phyloP scores from a whole-genome alignment of 2,797 vertebrate genomes.

The Luscinia megarhynchos region DNA sequence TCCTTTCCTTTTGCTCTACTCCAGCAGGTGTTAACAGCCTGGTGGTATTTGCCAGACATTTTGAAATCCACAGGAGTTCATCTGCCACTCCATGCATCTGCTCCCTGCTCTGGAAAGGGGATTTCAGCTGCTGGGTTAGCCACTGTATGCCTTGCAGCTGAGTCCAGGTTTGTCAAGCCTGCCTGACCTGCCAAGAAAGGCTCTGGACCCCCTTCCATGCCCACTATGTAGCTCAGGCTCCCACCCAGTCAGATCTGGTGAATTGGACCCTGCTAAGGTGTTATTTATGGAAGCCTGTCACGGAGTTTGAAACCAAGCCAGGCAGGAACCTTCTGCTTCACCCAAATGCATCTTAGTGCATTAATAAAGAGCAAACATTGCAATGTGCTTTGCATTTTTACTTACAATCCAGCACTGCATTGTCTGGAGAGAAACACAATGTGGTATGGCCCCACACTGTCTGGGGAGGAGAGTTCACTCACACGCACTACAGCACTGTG shows the following conservation, averaged over 20 bases:
- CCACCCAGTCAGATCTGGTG: background rate
- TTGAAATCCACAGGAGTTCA: background rate
- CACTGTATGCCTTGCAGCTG: background rate
- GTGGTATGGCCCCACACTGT: background rate
- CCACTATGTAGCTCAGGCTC: background rate
- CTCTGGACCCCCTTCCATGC: background rate
- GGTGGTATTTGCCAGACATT: background rate
- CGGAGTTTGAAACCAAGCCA: slow-evolving; percentile 23
- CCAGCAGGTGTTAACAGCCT: background rate
- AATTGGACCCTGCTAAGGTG: background rate
- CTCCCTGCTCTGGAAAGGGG: background rate
- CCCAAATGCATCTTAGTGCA: slow-evolving; percentile 42
- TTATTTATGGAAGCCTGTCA: slow-evolving; percentile 56
- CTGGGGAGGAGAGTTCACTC: background rate
- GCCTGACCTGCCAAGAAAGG: background rate
- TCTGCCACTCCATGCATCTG: background rate
- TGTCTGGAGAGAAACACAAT: slow-evolving; percentile 33
- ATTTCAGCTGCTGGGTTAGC: background rate
- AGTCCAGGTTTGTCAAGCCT: background rate
- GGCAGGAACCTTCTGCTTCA: slow-evolving; percentile 39
- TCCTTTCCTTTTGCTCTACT: background rate
- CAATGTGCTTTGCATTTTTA: slow-evolving; percentile 66
- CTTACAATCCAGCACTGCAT: slow-evolving; percentile 14
- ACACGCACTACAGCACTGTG: accelerated
- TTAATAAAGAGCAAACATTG: slow-evolving; percentile 67